Evolutionary conservation across 2,113 vertebrate genomes (phyloP).

Genomic region (Takifugu bimaculatus): DNA sequence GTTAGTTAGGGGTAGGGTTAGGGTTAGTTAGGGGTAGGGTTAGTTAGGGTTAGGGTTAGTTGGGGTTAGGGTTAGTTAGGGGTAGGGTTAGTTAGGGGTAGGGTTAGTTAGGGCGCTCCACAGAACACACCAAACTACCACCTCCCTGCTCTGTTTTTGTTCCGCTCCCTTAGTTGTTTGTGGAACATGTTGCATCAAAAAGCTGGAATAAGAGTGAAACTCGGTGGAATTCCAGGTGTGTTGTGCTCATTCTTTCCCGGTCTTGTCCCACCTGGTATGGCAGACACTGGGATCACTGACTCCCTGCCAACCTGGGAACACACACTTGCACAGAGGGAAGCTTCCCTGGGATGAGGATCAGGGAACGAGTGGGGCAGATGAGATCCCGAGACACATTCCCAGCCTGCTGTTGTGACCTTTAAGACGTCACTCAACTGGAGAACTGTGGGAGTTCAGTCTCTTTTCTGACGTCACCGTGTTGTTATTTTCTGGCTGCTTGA

Average conservation of each 20-base stretch:
- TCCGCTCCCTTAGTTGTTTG: constrained; percentile 59
- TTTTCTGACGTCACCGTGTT: constrained; percentile 4
- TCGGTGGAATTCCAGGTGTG: constrained; percentile 67
- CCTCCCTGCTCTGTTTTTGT: constrained; percentile 43
- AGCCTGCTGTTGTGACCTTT: too few relatives aligned
- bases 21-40: too few relatives aligned
- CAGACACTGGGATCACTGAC: constrained; percentile 44
- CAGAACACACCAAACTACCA: neutral
- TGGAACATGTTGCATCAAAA: constrained; percentile 61
- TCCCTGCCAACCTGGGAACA: constrained; percentile 60
- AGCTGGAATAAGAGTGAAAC: constrained; percentile 46
- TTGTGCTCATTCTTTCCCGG: constrained; percentile 70
- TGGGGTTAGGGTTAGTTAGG: too few relatives aligned
- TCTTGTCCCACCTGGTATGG: constrained; percentile 69
- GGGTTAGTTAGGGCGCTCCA: too few relatives aligned
- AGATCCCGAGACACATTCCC: constrained; percentile 14
- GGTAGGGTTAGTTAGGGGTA: too few relatives aligned
- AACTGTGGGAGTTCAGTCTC: too few relatives aligned
- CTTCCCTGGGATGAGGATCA: constrained; percentile 30
- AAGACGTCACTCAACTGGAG: too few relatives aligned
- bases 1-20: too few relatives aligned
- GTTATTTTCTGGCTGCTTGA: constrained; percentile 31
- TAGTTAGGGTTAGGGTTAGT: too few relatives aligned
- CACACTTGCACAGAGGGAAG: constrained; percentile 45
- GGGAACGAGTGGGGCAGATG: constrained; percentile 25